phyloP scores from a whole-genome alignment of 2,113 vertebrate genomes.

The Odocoileus hemionus region DNA sequence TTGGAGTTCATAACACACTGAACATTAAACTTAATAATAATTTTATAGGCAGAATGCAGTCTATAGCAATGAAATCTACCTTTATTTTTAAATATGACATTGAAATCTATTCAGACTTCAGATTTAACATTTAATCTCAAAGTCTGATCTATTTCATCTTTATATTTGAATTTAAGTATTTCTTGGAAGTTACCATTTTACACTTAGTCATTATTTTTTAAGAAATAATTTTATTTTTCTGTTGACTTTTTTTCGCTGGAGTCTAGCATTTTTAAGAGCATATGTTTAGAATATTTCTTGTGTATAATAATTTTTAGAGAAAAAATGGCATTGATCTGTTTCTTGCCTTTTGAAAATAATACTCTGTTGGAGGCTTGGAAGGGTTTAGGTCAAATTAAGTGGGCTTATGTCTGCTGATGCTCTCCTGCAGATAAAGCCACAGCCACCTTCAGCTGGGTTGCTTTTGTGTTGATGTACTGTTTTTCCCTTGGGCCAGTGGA shows the following conservation, averaged over 20 bases:
- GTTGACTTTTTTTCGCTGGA: background rate
- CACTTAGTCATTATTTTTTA: constrained; percentile 34
- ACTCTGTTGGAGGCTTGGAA: constrained; percentile 47
- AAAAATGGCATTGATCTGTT: constrained; percentile 62
- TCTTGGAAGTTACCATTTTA: constrained; percentile 6
- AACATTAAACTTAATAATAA: background rate
- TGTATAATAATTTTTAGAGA: constrained; percentile 19
- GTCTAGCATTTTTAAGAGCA: constrained; percentile 47
- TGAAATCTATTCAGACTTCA: background rate
- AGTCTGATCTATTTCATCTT: background rate
- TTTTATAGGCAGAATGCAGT: background rate
- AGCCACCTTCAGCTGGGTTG: background rate
- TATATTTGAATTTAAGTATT: background rate
- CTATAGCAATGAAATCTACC: constrained; percentile 6
- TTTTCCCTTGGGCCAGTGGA: constrained; percentile 10
- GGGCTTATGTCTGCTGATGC: constrained; percentile 34
- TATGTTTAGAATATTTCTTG: constrained; percentile 53
- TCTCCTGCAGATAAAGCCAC: constrained; percentile 46
- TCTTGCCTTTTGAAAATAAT: constrained; percentile 57
- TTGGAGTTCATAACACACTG: background rate
- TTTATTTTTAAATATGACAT: constrained; percentile 31
- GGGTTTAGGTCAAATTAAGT: constrained; percentile 44
- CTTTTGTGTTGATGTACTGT: constrained; percentile 46
- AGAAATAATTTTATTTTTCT: constrained; percentile 33
- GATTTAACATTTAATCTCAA: constrained; percentile 14